These are phyloP conservation scores for Drosophila trapezifrons DNA, from an alignment of 1,140 invertebrate genomes.

Conservation along the genomic window DNA sequence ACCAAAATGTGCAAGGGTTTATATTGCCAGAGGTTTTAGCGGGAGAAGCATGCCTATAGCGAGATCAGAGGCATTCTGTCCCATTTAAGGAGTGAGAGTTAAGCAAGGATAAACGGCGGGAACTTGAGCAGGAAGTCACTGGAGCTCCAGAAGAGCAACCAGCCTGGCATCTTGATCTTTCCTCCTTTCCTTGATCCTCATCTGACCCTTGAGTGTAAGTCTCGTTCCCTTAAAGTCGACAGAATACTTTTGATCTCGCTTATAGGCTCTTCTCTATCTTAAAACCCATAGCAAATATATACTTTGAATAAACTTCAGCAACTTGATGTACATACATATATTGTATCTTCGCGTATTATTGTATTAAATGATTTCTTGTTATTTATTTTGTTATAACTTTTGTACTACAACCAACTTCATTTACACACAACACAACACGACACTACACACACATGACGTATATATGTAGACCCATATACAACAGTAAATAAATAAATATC, in stretches of 20 bases:
- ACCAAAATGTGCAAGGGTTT: conserved; percentile 25
- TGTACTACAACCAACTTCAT: conserved; percentile 51
- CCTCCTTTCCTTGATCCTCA: too few relatives aligned
- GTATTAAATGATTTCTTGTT: conserved; percentile 54
- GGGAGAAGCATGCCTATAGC: too few relatives aligned
- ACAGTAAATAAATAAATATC: conserved; percentile 47
- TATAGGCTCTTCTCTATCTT: neutral
- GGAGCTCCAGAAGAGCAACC: too few relatives aligned
- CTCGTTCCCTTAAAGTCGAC: too few relatives aligned
- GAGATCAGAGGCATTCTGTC: neutral
- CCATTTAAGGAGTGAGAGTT: neutral
- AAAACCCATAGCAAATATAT: neutral
- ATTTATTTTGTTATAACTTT: conserved; percentile 57
- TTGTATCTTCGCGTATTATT: conserved; percentile 45
- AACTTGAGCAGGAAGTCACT: too few relatives aligned
- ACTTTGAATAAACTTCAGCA: neutral
- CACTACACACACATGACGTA: conserved; percentile 32
- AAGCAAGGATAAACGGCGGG: too few relatives aligned
- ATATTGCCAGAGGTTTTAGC: neutral
- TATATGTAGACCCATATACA: conserved; percentile 39
- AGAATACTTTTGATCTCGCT: too few relatives aligned
- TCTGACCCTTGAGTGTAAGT: too few relatives aligned
- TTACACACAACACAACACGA: conserved; percentile 27
- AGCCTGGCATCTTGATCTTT: too few relatives aligned
- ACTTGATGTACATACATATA: conserved; percentile 32